Evolutionary conservation across 2,113 vertebrate species (phyloP).

Genomic region (Xyliphius kryptos): DNA sequence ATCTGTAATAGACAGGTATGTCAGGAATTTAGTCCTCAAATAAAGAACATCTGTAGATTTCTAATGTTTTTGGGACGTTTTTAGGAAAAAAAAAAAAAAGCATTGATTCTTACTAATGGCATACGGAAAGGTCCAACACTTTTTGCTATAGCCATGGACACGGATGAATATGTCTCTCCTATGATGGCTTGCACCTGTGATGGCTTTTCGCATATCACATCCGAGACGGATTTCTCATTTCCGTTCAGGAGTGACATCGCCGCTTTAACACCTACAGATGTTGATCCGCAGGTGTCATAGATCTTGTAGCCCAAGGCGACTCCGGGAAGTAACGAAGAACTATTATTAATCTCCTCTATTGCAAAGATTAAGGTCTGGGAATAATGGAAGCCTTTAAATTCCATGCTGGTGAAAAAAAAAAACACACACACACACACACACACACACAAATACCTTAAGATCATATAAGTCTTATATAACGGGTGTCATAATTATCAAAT

Average conservation of each 20-base stretch:
- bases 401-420: slow-evolving; percentile 42
- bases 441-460: not conserved
- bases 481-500: not conserved
- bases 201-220: slow-evolving; percentile 45
- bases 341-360: slow-evolving; percentile 66
- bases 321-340: slow-evolving; percentile 55
- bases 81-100: too few relatives aligned
- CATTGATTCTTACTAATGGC: too few relatives aligned
- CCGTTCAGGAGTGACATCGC: slow-evolving; percentile 56
- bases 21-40: too few relatives aligned
- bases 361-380: slow-evolving; percentile 62
- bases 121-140: slow-evolving; percentile 57
- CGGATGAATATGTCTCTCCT: slow-evolving; percentile 59
- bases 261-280: slow-evolving; percentile 44
- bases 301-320: slow-evolving; percentile 59
- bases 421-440: too few relatives aligned
- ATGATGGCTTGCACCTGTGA: slow-evolving; percentile 57
- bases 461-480: not conserved
- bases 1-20: too few relatives aligned
- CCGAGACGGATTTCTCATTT: slow-evolving; percentile 30
- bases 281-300: slow-evolving; percentile 58
- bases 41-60: too few relatives aligned
- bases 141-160: slow-evolving; percentile 54
- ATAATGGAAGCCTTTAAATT: slow-evolving; percentile 55
- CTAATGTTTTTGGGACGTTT: too few relatives aligned